Conservation (phyloP, 2,113 vertebrate species). For the Uropsilus gracilis region DNA sequence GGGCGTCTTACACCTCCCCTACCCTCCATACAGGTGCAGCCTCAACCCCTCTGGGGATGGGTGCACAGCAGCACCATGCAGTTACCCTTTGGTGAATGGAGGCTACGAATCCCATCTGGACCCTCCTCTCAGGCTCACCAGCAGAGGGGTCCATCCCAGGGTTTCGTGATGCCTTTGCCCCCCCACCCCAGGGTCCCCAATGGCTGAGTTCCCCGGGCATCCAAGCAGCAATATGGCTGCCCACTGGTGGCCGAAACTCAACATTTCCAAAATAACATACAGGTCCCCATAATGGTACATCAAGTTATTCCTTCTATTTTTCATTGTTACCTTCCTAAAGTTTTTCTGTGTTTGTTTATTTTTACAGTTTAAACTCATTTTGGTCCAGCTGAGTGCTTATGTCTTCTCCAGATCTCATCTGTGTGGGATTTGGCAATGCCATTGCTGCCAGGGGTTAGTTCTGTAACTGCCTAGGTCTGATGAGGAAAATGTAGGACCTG, state of each 20-base stretch:
- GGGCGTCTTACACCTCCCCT: too few species aligned
- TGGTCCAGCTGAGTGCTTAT: accelerated
- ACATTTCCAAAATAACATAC: accelerated
- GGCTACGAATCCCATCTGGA: too few species aligned
- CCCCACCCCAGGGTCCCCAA: too few species aligned
- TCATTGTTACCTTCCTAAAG: not conserved
- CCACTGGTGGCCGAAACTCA: not conserved
- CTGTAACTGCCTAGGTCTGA: not conserved
- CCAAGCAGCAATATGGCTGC: too few species aligned
- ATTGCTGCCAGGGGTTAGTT: not conserved
- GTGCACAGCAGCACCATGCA: too few species aligned
- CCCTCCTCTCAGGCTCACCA: too few species aligned
- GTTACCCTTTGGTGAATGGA: too few species aligned
- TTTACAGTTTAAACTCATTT: not conserved
- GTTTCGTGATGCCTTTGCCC: too few species aligned
- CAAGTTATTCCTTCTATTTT: not conserved
- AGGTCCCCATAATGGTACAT: not conserved
- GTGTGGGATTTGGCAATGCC: not conserved
- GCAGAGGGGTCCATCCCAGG: too few species aligned
- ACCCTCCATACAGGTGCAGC: too few species aligned
- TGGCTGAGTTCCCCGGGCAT: too few species aligned
- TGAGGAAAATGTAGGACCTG: not conserved
- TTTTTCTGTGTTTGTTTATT: not conserved
- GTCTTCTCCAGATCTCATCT: not conserved
- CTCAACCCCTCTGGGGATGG: too few species aligned